Base-by-base conservation (phyloP, 1,140 invertebrate genomes). In the Eubasilissa regina region DNA sequence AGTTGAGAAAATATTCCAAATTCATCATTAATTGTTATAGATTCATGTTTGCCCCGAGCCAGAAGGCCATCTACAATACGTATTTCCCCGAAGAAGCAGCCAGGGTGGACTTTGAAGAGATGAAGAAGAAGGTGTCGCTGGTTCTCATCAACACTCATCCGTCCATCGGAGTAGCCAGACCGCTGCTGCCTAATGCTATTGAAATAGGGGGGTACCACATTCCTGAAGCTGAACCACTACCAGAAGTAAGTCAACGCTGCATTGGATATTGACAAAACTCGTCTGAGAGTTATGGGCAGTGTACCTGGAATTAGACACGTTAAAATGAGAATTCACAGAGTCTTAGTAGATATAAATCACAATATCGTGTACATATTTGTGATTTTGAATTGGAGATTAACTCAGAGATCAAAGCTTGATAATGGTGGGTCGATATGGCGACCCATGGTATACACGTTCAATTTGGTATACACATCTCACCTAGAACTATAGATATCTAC, bases 201-300 rank as follows among this genome's bases (percentile, higher is more conserved):
- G 81, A 82, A 44, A 70, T 82, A 45, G 81, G 81, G 21, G 81
- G 81, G 9, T 82, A 75, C 62, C 81, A 82, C 21, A 80, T 82
- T 15, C 62, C 44, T 70, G 70, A 80, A 6, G 43, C 74, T 8
- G 62, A 79, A 58, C 75, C 81, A 10, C 68, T 82, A 13, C 81
- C 81, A 21, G 66, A 82, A 44, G 81, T 82, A 64, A 70, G n/a
- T 64, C 60, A 6, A 1, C 25, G 6, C 25, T 6, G 25, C 25
- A n/a, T 35, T 35, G 25, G 25, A 35, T 35, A 35, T 35, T 35
- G 25, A 35, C 25, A 6, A 3, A 35, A 35, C 25, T 35, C 6
- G 25, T 1, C 25, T n/a, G n/a, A n/a, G n/a, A n/a, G n/a, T n/a
- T n/a, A n/a, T n/a, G 25, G 1, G 25, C 25, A 35, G 25, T 6